Conservation (phyloP, 2,797 vertebrate genomes). For the Tauraco hartlaubi region DNA sequence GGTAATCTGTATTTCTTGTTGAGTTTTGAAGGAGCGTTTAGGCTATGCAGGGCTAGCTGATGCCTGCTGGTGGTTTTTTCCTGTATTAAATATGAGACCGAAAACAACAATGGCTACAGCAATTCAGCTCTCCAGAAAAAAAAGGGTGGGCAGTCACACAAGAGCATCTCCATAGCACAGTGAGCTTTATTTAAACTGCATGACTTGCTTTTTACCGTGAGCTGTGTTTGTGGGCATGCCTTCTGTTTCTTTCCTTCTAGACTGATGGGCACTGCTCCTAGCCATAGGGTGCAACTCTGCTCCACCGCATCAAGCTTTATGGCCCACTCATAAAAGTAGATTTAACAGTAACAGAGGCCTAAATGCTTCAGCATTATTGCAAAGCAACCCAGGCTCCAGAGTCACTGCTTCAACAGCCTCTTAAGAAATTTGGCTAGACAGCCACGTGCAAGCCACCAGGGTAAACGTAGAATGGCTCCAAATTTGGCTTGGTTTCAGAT, state of each 20-base stretch:
- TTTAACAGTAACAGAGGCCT: not conserved
- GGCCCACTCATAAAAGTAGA: not conserved
- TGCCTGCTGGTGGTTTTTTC: not conserved
- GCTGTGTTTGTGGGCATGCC: not conserved
- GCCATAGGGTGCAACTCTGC: not conserved
- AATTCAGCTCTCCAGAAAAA: not conserved
- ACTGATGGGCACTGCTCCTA: not conserved
- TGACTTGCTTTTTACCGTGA: not conserved
- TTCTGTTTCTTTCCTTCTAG: not conserved
- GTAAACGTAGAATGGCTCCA: not conserved
- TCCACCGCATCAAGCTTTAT: not conserved
- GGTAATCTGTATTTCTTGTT: not conserved
- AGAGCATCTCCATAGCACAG: not conserved
- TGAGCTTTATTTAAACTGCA: not conserved
- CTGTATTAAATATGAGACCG: not conserved
- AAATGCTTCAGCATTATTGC: not conserved
- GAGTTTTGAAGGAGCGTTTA: not conserved
- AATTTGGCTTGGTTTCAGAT: not conserved
- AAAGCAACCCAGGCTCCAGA: not conserved
- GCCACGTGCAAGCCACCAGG: not conserved
- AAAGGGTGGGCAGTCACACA: not conserved
- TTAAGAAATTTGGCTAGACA: not conserved
- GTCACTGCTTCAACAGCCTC: not conserved
- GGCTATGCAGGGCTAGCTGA: not conserved
- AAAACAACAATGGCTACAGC: not conserved